phyloP scores from a whole-genome alignment of 2,113 vertebrate genomes.

The Philantomba maxwellii region DNA sequence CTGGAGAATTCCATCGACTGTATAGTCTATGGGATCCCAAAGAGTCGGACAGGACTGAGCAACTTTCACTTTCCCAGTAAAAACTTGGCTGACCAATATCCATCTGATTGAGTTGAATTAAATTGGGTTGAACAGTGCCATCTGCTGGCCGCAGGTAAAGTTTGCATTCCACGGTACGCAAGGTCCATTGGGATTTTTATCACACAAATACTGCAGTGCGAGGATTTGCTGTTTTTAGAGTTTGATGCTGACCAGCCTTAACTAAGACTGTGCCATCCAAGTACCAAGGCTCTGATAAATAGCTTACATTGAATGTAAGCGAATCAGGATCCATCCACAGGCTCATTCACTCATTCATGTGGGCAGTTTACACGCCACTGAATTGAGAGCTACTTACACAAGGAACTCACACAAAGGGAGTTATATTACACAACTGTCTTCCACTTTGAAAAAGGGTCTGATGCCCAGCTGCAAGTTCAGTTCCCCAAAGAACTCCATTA shows the following conservation, averaged over 20 bases:
- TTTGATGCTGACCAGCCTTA: not conserved
- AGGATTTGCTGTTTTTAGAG: not conserved
- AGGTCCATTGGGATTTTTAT: not conserved
- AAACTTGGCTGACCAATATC: not conserved
- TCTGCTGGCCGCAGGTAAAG: constrained; percentile 21
- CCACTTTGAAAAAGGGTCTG: not conserved
- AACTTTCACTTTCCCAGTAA: not conserved
- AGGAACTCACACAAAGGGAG: not conserved
- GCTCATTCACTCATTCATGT: not conserved
- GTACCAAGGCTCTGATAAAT: not conserved
- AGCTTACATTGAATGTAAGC: not conserved
- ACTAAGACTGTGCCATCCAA: not conserved
- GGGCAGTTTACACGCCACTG: not conserved
- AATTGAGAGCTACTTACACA: not conserved
- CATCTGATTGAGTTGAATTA: not conserved
- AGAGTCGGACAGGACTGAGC: not conserved
- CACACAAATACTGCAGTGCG: not conserved
- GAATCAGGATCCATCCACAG: not conserved
- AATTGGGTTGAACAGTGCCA: constrained; percentile 50
- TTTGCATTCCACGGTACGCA: not conserved
- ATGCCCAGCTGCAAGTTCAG: not conserved
- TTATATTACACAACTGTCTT: not conserved
- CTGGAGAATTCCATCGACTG: not conserved
- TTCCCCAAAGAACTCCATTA: not conserved
- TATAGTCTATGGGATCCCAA: not conserved